Base-by-base conservation (phyloP, 1,140 invertebrate species). In the Oryzaephilus surinamensis region DNA sequence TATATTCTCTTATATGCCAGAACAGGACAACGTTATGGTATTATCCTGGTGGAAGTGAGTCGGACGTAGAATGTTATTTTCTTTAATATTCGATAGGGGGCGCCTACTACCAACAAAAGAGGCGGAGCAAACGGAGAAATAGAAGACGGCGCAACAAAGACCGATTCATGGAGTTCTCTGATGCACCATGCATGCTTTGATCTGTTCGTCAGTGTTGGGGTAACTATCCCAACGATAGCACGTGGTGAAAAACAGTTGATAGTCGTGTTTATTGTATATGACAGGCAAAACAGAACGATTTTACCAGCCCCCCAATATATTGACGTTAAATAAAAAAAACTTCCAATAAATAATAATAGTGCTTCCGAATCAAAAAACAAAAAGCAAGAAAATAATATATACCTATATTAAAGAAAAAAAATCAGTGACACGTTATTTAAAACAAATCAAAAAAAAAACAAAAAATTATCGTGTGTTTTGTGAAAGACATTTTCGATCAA, bases 201-300 rank as follows among this genome's bases (percentile, higher is more conserved):
- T 38, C 47, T 34, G 32, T 24, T 47, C 44, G 28, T 60, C 60
- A 62, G 60, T 62, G 51, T 59, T 54, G 60, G 60, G 60, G 49
- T 52, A 45, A 45, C 46, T 41, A 50, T 54, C 58, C 52, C 55
- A 45, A 48, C 43, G 54, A 46, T 20, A 52, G 46, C 55, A 61
- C 58, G 56, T 57, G 55, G 37, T 17, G 15, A 16, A 19, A 31
- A 26, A 38, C 29, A 32, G 31, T 40, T 35, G 39, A n/a, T 35
- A 37, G 27, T 30, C 24, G 38, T 26, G n/a, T 12, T 18, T 20
- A 13, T 27, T 21, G 28, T 12, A 37, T 13, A 32, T 24, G 26
- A 35, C 26, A 32, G 36, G 23, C 19, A 38, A 33, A 37, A 17
- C 35, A 33, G 31, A 28, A 28, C 29, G 16, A 6, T 29, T 28